Base-by-base conservation (phyloP, 2,797 vertebrate species). In the Geotrypetes seraphini region DNA sequence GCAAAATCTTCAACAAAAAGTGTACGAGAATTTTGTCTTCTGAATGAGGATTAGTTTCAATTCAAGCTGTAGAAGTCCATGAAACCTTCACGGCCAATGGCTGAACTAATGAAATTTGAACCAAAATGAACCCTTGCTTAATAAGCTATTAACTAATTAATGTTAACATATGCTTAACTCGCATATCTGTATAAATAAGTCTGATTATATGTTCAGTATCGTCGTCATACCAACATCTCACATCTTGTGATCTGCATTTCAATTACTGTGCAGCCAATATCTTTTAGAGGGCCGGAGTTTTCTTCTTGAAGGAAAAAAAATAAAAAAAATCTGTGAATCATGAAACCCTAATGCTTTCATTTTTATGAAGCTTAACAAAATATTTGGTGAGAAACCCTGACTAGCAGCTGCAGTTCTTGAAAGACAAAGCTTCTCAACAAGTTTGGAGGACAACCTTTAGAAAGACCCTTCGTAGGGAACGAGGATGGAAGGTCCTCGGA, bases 401-500 rank as follows among this genome's bases (percentile, higher is more conserved):
- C 43, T 46, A 16, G 23, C 26, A 16, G 5, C 5, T 11, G 29
- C 28, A 5, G 1, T 4, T 5, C 36, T 23, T 18, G 13, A 17
- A 19, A 42, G 26, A 43, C 43, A 14, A 12, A 14, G 11, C 25
- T 10, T n/a, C 0, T 45, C 34, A 6, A 1, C 9, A 50, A 26
- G 32, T 17, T 46, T 44, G 34, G 19, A 14, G n/a, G 43, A 52
- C 14, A 19, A 25, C 43, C 30, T 33, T 40, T 34, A 36, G 60
- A 53, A 28, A 37, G 33, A 57, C 50, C 61, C 31, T 38, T 43
- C n/a, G 8, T 29, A 50, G 45, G 29, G 55, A 36, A 53, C 39
- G 44, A 57, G 46, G 41, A 35, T n/a, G 10, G 49, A 31, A 22
- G 25, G 20, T 28, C 34, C 46, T 46, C 4, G 22, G 14, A 8